phyloP scores from a whole-genome alignment of 2,888 invertebrate genomes.

The Caenorhabditis sp. region DNA sequence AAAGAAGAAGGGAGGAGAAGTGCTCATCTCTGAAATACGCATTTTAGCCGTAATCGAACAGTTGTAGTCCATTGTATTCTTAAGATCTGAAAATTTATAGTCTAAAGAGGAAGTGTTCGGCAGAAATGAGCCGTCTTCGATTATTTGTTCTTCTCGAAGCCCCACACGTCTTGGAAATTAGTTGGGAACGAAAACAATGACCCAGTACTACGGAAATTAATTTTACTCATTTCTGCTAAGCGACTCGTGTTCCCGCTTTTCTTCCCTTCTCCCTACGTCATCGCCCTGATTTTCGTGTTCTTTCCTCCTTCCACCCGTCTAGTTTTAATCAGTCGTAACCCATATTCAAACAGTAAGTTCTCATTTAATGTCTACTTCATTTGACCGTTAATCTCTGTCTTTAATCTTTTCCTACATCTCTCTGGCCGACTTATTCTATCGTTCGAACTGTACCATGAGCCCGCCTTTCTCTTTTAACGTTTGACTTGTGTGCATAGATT shows the following conservation, averaged over 20 bases:
- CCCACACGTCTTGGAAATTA: background rate
- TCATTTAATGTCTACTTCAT: conserved; percentile 49
- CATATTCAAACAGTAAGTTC: conserved; percentile 32
- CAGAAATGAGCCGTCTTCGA: background rate
- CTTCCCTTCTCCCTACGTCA: conserved; percentile 1
- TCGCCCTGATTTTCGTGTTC: too few relatives aligned
- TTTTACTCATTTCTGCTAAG: conserved; percentile 4
- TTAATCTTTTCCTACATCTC: conserved; percentile 1
- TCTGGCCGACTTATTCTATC: conserved; percentile 16
- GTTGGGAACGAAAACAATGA: background rate
- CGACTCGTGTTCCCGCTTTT: conserved; percentile 20
- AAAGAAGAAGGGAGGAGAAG: background rate
- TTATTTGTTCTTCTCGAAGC: background rate
- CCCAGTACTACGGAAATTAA: background rate
- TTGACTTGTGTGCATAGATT: conserved; percentile 22
- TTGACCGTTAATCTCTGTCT: background rate
- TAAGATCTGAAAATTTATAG: conserved; percentile 1
- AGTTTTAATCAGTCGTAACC: conserved; percentile 42
- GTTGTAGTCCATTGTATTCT: conserved; percentile 24
- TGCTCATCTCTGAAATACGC: conserved; percentile 6
- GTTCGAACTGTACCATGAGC: conserved; percentile 17
- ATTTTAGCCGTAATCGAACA: background rate
- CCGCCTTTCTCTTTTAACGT: background rate
- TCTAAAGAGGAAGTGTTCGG: background rate
- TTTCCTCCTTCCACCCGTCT: conserved; percentile 6